Evolutionary conservation across 2,888 invertebrate species (phyloP).

Genomic region (Amiota minor): DNA sequence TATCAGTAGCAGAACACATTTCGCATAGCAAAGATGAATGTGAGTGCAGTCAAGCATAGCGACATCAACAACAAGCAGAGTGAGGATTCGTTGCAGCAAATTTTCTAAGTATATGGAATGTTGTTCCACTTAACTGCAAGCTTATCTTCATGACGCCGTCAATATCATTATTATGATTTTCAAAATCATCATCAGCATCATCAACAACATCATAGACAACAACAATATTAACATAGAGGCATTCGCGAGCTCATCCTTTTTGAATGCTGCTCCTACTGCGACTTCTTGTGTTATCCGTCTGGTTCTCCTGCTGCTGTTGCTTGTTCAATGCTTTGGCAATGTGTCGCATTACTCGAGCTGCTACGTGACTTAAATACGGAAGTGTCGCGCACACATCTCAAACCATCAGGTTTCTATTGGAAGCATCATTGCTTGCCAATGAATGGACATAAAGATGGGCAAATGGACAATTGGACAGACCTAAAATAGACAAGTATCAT

Average conservation of each 20-base stretch:
- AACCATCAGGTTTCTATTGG: neutral
- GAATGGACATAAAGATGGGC: too few relatives aligned
- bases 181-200: neutral
- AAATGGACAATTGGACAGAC: too few relatives aligned
- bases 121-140: too few relatives aligned
- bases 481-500: conserved; percentile 5
- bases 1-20: too few relatives aligned
- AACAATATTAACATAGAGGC: neutral
- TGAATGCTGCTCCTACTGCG: neutral
- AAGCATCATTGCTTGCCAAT: neutral
- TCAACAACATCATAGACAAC: neutral
- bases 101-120: too few relatives aligned
- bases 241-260: neutral
- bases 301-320: neutral
- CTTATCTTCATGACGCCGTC: too few relatives aligned
- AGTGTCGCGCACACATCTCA: conserved; percentile 33
- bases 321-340: conserved; percentile 52
- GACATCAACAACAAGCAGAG: too few relatives aligned
- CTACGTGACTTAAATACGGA: conserved; percentile 65
- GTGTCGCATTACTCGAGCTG: conserved; percentile 66
- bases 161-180: too few relatives aligned
- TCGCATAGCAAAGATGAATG: too few relatives aligned
- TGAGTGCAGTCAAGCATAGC: too few relatives aligned
- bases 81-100: too few relatives aligned
- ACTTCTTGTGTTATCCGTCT: neutral